Evolutionary conservation across 2,888 invertebrate genomes (phyloP).

Genomic region (Griposia aprilina): DNA sequence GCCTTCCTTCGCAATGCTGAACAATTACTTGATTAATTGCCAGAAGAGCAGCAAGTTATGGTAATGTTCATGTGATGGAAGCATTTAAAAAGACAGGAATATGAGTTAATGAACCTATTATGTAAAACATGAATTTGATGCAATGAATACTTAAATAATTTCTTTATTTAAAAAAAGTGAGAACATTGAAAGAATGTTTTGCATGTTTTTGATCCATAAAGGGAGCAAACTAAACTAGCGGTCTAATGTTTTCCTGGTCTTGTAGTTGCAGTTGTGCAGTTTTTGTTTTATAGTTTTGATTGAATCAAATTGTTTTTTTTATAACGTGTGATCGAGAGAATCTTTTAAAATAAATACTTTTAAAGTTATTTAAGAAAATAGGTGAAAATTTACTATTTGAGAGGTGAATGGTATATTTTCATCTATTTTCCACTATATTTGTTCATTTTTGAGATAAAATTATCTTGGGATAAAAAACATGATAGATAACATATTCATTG

Average conservation of each 20-base stretch:
- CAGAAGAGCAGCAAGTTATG: constrained; percentile 24
- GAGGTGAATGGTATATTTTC: no score
- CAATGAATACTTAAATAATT: background rate
- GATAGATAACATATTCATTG: no score
- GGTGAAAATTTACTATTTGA: no score
- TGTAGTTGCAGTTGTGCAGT: background rate
- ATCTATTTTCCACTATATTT: no score
- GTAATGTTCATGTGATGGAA: constrained; percentile 20
- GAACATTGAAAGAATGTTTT: background rate
- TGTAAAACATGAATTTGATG: background rate
- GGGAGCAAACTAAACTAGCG: background rate
- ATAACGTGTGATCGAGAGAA: background rate
- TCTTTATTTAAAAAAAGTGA: background rate
- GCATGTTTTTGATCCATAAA: background rate
- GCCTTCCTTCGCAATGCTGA: constrained; percentile 13
- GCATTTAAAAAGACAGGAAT: constrained; percentile 42
- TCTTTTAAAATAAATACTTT: no score
- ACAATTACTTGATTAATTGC: constrained; percentile 16
- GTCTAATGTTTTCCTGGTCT: background rate
- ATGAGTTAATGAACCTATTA: constrained; percentile 10
- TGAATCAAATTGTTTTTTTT: background rate
- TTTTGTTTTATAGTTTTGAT: background rate
- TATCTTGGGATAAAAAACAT: no score
- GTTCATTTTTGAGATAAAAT: no score
- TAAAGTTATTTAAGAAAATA: no score